phyloP scores from a whole-genome alignment of 1,140 invertebrate genomes.

The Drosophila parabipectinata region DNA sequence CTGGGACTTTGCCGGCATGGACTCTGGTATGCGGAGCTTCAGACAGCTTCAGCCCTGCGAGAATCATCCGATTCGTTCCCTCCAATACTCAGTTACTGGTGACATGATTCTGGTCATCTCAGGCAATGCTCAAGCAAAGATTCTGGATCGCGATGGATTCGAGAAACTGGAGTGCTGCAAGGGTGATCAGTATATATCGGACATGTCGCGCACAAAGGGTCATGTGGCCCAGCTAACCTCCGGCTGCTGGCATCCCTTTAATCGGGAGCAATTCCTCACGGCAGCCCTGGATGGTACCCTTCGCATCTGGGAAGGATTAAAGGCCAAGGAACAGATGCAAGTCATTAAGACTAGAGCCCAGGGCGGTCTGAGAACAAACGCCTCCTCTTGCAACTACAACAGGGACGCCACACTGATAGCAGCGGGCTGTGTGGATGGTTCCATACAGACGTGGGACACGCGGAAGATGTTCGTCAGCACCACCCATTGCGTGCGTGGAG shows the following conservation, averaged over 20 bases:
- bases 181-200: slow-evolving; percentile 98
- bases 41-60: slow-evolving; percentile 97
- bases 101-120: slow-evolving; percentile 97
- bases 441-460: slow-evolving; percentile 99
- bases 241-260: slow-evolving; percentile 97
- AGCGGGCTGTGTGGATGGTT: slow-evolving; percentile 97
- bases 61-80: slow-evolving; percentile 95
- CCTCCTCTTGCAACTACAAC: slow-evolving; percentile 93
- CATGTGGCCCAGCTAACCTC: slow-evolving; percentile 96
- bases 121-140: slow-evolving; percentile 96
- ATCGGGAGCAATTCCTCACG: slow-evolving; percentile 96
- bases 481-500: slow-evolving; percentile 89
- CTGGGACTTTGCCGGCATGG: slow-evolving; percentile 99
- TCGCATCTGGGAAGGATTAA: slow-evolving; percentile 94
- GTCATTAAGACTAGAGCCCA: slow-evolving; percentile 95
- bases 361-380: slow-evolving; percentile 94
- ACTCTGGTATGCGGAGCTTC: slow-evolving; percentile 94
- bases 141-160: slow-evolving; percentile 97
- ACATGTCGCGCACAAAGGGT: slow-evolving; percentile 97
- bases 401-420: slow-evolving; percentile 95
- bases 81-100: slow-evolving; percentile 97
- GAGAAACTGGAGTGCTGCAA: slow-evolving; percentile 98
- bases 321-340: slow-evolving; percentile 89
- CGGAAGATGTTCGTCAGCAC: slow-evolving; percentile 93
- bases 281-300: slow-evolving; percentile 96